phyloP scores from a whole-genome alignment of 1,140 invertebrate genomes.

The Cherax quadricarinatus region DNA sequence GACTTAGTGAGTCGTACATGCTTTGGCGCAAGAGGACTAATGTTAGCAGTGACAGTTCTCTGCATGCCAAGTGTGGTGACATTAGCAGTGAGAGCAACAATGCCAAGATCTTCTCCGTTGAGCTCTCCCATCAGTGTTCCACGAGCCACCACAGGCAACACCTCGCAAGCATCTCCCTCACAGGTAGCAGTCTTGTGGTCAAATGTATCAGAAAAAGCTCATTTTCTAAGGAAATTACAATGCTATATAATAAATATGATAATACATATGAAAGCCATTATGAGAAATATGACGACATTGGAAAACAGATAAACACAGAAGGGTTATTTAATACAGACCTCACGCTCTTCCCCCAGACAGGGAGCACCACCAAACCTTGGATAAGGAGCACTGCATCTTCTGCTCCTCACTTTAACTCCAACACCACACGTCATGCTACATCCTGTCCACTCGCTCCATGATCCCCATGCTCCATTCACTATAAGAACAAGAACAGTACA shows the following conservation, averaged over 20 bases:
- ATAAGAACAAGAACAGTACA: not conserved
- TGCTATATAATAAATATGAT: not conserved
- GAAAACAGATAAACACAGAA: no score
- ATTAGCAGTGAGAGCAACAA: constrained; percentile 57
- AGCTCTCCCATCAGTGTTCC: constrained; percentile 70
- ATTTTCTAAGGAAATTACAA: not conserved
- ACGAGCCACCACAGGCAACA: constrained; percentile 44
- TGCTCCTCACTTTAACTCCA: constrained; percentile 74
- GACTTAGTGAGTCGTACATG: constrained; percentile 26
- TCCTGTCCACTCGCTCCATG: constrained; percentile 77
- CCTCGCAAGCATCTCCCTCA: constrained; percentile 45
- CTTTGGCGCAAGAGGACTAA: constrained; percentile 67
- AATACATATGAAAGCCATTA: not conserved
- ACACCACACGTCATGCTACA: constrained; percentile 76
- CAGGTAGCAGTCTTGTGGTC: constrained; percentile 44
- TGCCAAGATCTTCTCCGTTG: constrained; percentile 71
- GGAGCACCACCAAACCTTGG: constrained; percentile 71
- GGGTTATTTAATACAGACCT: constrained; percentile 23
- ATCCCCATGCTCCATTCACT: constrained; percentile 76
- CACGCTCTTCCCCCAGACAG: constrained; percentile 71
- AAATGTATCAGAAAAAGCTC: not conserved
- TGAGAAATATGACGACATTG: no score
- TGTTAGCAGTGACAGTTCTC: constrained; percentile 50
- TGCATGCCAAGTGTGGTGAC: constrained; percentile 58
- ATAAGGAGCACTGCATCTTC: constrained; percentile 74